A percentile compares a stretch with the other conserved stretches of the same genome.
Evolutionary conservation across 92 coral and sea anemone species (phyloP).

Genomic region (Porites lobata): DNA sequence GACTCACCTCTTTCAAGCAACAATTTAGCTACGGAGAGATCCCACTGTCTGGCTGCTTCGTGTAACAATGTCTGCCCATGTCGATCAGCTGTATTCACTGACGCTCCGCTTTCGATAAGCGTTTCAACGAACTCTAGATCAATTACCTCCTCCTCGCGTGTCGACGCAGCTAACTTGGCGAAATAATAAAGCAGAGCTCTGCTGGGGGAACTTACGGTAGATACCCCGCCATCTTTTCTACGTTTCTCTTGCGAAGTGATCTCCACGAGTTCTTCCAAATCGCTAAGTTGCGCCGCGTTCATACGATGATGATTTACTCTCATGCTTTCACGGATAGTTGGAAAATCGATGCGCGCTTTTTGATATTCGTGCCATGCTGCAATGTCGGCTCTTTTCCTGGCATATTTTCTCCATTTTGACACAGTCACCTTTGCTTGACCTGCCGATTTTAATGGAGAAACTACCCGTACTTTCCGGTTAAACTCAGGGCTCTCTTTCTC

Average conservation of each 20-base stretch:
- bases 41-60: conserved; percentile 98
- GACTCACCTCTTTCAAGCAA: conserved; percentile 88
- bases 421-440: conserved; percentile 80
- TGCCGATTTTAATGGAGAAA: conserved; percentile 69
- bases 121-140: conserved; percentile 94
- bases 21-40: conserved; percentile 86
- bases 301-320: conserved; percentile 71
- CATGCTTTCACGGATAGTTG: conserved; percentile 53
- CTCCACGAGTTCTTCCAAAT: conserved; percentile 88
- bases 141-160: conserved; percentile 85
- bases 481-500: conserved; percentile 35
- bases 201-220: conserved; percentile 84
- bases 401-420: conserved; percentile 84
- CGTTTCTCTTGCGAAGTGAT: conserved; percentile 36
- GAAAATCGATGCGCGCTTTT: conserved; percentile 50
- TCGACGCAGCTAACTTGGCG: conserved; percentile 87
- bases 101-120: conserved; percentile 87
- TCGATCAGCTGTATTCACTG: conserved; percentile 85
- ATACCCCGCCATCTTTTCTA: conserved; percentile 53
- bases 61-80: conserved; percentile 95
- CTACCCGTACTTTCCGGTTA: conserved; percentile 48
- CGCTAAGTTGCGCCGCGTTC: conserved; percentile 91
- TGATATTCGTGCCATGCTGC: conserved; percentile 54
- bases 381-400: conserved; percentile 53
- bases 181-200: conserved; percentile 92